Evolutionary conservation across 1,140 invertebrate genomes (phyloP), one percentile per base, ranked within the genome.

Genomic region (Centruroides vittatus): DNA sequence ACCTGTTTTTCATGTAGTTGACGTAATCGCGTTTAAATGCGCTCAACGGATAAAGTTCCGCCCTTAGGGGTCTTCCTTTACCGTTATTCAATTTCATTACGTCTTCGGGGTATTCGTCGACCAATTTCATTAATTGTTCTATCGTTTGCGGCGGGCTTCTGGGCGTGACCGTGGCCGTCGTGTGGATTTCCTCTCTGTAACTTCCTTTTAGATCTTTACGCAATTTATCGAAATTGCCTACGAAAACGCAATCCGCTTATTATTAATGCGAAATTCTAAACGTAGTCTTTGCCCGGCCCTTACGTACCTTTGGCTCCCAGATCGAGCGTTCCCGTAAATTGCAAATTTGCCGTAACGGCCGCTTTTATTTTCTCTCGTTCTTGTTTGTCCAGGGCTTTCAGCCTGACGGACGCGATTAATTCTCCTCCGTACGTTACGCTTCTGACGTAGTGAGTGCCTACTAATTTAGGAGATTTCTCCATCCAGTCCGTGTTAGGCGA

Each of bases 351-450:
- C 3, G 58, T 51, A 10, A 65, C 36, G 11, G 63, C 60, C n/a
- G 47, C 63, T 56, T 60, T 61, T n/a, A 65, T 61, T 4, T 52
- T 36, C 47, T 56, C 46, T 5, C 55, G 13, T 4, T 65, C 60
- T 46, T 47, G 53, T 5, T 35, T 49, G 41, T 62, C 59, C 3
- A 13, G n/a, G 9, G 55, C 48, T 5, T 35, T 56, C 60, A 65
- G 47, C 3, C 60, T 35, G 1, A 65, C 41, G 1, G 64, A 65
- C 4, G 64, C 64, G 7, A 65, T 36, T 35, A 65, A 46, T n/a
- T 62, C 64, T 1, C 64, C 64, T 0, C 64, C 64, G 35, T 65
- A 65, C 1, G 60, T 65, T 35, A 62, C 49, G 47, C 60, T 65
- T 1, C 64, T 34, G 35, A 56, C 57, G 41, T 59, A 65, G 11